Evolutionary conservation across 2,888 invertebrate genomes (phyloP), one percentile per base, ranked within the genome.

Genomic region (Lordiphosa andalusiaca): DNA sequence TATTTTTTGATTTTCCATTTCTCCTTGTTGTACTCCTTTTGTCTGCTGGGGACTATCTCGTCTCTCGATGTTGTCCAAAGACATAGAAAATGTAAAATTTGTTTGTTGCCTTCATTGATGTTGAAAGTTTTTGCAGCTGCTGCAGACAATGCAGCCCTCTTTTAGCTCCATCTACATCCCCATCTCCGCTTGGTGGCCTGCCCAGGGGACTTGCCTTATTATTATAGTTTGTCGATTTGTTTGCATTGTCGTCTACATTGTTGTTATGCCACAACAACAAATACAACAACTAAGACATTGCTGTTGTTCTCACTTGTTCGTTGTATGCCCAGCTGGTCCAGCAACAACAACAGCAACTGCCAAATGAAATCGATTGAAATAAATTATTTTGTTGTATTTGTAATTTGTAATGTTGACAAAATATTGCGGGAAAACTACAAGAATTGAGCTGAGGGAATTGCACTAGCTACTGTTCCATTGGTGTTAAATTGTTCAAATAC

Each of bases 91-190:
- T 80, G 63, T 58, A 58, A 76, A 76, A 76, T 76, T 80, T 76
- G 81, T 76, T 80, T 80, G 76, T 76, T 76, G 65, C 61, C 76
- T 69, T 63, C 73, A 76, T 76, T 66, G 76, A 73, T 76, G 81
- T 69, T 76, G 81, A 80, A 76, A 80, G 76, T 76, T 80, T 68
- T 73, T 71, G 71, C 76, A 76, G 76, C 76, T 76, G 76, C 71
- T 73, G 74, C 73, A 73, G 65, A 77, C 78, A 77, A 73, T 73
- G 65, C 67, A 62, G n/a, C 12, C 21, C 42, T 13, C 37, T 21
- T 23, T 30, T 6, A 19, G 19, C 21, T 36, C 40, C 50, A 23
- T 33, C 37, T 42, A 23, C 36, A 25, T 44, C 49, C 46, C 62
- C 54, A 54, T 57, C 39, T 67, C 40, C 60, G 63, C 63, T 53